Evolutionary conservation across 2,113 vertebrate species (phyloP).

Genomic region (Cettia cetti): DNA sequence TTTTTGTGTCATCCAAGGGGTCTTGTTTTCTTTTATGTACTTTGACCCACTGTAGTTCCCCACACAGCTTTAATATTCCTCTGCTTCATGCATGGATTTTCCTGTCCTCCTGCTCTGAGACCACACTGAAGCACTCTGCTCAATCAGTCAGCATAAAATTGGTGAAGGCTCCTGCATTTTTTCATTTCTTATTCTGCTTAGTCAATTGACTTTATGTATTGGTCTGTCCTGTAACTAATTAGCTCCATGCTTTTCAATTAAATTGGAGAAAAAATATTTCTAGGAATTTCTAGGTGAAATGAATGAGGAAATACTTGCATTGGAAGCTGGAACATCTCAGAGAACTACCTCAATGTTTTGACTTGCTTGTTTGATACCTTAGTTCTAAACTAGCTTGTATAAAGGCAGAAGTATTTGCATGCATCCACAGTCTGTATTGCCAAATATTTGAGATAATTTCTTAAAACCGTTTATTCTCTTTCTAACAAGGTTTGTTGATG

Average conservation of each 20-base stretch:
- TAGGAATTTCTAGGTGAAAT: not conserved
- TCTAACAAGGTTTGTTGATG: slow-evolving; percentile 89
- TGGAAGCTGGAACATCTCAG: not conserved
- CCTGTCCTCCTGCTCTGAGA: not conserved
- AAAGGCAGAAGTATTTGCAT: not conserved
- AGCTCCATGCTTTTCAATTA: not conserved
- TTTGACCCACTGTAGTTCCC: not conserved
- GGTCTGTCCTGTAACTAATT: not conserved
- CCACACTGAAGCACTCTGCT: not conserved
- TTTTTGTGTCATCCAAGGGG: not conserved
- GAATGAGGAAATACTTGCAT: not conserved
- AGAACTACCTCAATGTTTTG: not conserved
- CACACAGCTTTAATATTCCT: not conserved
- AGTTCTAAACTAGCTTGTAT: not conserved
- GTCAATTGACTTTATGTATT: not conserved
- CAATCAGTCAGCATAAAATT: not conserved
- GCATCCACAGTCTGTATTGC: not conserved
- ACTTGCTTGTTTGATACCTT: not conserved
- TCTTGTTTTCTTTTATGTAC: not conserved
- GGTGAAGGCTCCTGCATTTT: not conserved
- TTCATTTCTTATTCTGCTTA: not conserved
- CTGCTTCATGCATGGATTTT: not conserved
- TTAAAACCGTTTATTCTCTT: slow-evolving; percentile 22
- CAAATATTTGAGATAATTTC: not conserved
- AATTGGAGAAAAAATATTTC: not conserved